Base-by-base conservation (phyloP, 2,888 invertebrate genomes). In the Mesorhabditis belari region DNA sequence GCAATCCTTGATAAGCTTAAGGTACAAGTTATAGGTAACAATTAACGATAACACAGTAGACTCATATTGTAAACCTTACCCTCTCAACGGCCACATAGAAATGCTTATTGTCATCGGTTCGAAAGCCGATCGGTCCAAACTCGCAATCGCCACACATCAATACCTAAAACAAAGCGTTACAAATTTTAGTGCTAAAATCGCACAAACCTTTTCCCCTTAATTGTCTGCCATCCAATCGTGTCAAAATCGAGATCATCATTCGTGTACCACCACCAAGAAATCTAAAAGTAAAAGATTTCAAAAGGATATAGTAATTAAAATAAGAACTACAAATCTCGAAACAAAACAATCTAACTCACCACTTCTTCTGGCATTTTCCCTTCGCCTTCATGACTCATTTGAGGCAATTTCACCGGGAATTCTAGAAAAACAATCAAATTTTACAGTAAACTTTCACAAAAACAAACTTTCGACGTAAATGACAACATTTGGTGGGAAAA, bases 121-220 rank as follows among this genome's bases (percentile, higher is more conserved):
- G 60, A 49, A 64, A 65, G 23, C 76, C 76, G 50, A 74, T 64
- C n/a, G 76, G 76, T 6, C 76, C 76, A 29, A 74, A 64, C 49
- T 75, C 76, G 51, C 76, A 76, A 56, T 76, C 75, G 9, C 70
- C 74, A 58, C 74, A 74, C 69, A 74, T 71, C 23, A 74, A 55
- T 27, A 68, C 67, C 53, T 61, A 26, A 25, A 61, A 26, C 19
- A 21, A 28, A 25, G 26, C 21, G 6, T 25, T 17, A 26, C 27
- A 12, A 9, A 25, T 23, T 12, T 17, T 51, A n/a, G 12, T 17
- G 12, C n/a, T 44, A n/a, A 44, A 12, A 44, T 44, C 12, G 44
- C 2, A 12, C n/a, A 2, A 44, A 56, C 66, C 73, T 75, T 57
- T 66, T 65, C 53, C 68, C 73, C 56, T 75, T 70, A 49, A 76